Evolutionary conservation across 2,113 vertebrate species (phyloP), one percentile per base, ranked within the genome.

Genomic region (Microtus pennsylvanicus): DNA sequence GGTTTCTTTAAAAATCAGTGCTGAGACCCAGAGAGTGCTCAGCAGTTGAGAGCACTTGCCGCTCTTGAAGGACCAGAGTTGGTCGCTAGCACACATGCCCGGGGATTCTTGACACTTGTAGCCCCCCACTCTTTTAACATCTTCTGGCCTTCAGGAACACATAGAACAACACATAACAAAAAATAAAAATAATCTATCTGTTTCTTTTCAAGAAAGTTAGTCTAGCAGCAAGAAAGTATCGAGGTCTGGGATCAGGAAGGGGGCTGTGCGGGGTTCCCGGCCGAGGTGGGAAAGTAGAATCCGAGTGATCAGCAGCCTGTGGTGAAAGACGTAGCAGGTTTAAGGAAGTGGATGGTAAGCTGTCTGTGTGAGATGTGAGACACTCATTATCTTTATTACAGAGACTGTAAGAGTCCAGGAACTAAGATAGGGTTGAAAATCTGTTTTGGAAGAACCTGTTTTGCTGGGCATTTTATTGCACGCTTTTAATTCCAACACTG

Each of bases 341-440:
- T 11, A 50, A 96, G 72, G 69, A 69, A 96, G 63, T 26, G 10
- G n/a, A 90, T 67, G 82, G 33, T 72, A 94, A 93, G 35, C 42
- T 3, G 10, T 17, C 13, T 50, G 9, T 38, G 26, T 55, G 17
- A 58, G 58, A 52, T 9, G 16, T 58, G 38, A 74, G 90, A 78
- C 38, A 7, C 75, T 55, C 17, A 19, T 10, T 82, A 24, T 80
- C 30, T 45, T 35, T 24, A 65, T 22, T 88, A 61, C 38, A 93
- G 50, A 95, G 45, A 72, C 22, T 47, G 1, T 65, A 61, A 52
- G 61, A 19, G 26, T 61, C 78, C 10, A 87, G 33, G 24, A 76
- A 81, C 33, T 33, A 6, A 21, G n/a, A 69, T n/a, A 30, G 33
- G 9, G 0, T 50, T 21, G n/a, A 24, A 74, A 33, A 19, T 90